Base-by-base conservation (phyloP, 2,888 invertebrate species). In the Drosophila paucipuncta region DNA sequence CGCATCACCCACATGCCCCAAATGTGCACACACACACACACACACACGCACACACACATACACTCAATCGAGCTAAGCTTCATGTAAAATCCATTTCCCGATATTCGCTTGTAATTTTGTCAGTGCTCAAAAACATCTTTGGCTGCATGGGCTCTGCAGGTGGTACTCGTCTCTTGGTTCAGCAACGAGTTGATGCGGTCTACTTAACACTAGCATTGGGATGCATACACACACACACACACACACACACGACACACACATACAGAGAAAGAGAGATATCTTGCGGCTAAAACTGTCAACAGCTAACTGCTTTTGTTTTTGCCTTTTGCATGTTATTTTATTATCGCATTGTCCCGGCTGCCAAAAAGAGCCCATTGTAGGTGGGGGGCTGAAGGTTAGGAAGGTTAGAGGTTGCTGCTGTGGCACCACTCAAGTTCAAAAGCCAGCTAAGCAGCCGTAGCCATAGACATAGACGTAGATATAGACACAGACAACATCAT, bases 401-500 rank as follows among this genome's bases (percentile, higher is more conserved):
- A n/a, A n/a, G 16, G 9, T 25, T 47, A 16, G 22, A 25, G 47
- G 47, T 16, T 47, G 22, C 22, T 41, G 35, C 25, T 31, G 33
- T 59, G 69, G 60, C 70, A 57, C 33, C 63, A 66, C 75, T 57
- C 43, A 54, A 63, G 69, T 68, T 63, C 62, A 75, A 57, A 75
- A 74, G 59, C 60, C 47, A 66, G 47, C 65, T 63, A 70, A 60
- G 54, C 73, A 76, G 66, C 64, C 65, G 55, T 33, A 57, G 59
- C 59, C 73, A 73, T 70, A 71, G 76, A 22, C 47, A 47, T 47
- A 47, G 47, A 47, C 22, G 13, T 47, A 47, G 41, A 41, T 16
- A 47, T 9, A 47, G 47, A 47, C 47, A 25, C 47, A 47, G 22
- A 76, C 88, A 83, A 76, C 83, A 80, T 84, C 82, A 87, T 87